Evolutionary conservation across 30 jellyfish, hydroid and myxozoan species (phyloP).

Genomic region (Aurelia sp.): DNA sequence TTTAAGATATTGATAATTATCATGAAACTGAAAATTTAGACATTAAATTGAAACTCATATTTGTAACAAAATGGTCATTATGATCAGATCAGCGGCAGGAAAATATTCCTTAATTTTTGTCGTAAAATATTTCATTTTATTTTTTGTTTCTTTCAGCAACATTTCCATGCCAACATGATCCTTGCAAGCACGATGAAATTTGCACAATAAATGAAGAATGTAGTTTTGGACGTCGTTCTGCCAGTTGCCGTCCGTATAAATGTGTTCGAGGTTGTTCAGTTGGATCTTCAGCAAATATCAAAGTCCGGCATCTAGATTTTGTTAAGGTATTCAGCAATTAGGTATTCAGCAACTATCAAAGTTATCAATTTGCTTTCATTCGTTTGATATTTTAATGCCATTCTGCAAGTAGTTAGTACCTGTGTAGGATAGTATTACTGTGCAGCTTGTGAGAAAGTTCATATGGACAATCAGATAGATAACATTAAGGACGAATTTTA

Average conservation of each 20-base stretch:
- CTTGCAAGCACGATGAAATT: conserved; percentile 63
- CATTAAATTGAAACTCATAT: no score
- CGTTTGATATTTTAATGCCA: no score
- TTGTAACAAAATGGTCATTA: background rate
- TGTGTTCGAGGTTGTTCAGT: conserved; percentile 65
- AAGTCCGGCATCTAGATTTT: conserved; percentile 26
- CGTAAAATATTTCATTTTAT: background rate
- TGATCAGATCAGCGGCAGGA: background rate
- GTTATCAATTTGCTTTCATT: no score
- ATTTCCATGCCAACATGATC: conserved; percentile 81
- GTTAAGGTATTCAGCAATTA: conserved; percentile 37
- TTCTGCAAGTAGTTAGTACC: no score
- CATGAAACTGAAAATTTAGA: no score
- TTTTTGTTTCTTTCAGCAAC: conserved; percentile 48
- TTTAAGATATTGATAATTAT: no score
- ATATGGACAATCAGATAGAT: no score
- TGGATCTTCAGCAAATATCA: conserved; percentile 49
- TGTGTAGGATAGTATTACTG: no score
- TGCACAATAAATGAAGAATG: conserved; percentile 71
- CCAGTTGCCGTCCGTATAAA: conserved; percentile 41
- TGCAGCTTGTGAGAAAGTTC: no score
- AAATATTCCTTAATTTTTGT: background rate
- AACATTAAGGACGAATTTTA: no score
- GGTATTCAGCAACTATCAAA: conserved; percentile 9
- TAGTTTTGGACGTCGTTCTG: conserved; percentile 22